Percentiles rank a stretch among this genome's conserved stretches.
phyloP scores from a whole-genome alignment of 2,113 vertebrate genomes.

The Spheniscus mendiculus region DNA sequence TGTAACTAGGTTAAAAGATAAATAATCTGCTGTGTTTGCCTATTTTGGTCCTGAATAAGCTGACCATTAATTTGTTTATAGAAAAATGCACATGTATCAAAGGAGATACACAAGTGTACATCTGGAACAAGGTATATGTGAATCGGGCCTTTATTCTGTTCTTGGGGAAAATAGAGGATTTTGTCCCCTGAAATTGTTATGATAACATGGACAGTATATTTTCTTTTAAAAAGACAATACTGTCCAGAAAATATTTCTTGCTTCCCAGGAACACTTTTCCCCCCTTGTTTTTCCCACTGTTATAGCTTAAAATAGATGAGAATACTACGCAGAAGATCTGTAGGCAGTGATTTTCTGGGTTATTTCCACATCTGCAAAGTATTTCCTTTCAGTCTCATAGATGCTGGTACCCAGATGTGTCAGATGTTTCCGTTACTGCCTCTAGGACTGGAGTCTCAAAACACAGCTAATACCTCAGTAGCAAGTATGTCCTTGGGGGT shows the following conservation, averaged over 20 bases:
- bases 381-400: background rate
- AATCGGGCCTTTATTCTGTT: background rate
- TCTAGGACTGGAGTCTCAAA: background rate
- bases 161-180: background rate
- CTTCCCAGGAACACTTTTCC: background rate
- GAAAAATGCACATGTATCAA: background rate
- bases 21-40: background rate
- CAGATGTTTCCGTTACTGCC: background rate
- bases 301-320: background rate
- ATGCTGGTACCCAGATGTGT: background rate
- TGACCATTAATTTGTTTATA: background rate
- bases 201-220: background rate
- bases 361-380: background rate
- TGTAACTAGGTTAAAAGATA: constrained; percentile 1
- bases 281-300: background rate
- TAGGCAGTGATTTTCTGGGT: background rate
- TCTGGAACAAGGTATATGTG: fast-evolving
- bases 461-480: background rate
- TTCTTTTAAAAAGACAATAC: background rate
- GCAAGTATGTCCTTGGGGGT: background rate
- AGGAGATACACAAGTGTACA: background rate
- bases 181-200: background rate
- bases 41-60: background rate
- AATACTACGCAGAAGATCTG: background rate
- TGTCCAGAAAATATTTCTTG: background rate